A percentile compares a stretch with the other conserved stretches of the same genome.
phyloP scores from a whole-genome alignment of 2,113 vertebrate species.

The Oncorhynchus clarkii region DNA sequence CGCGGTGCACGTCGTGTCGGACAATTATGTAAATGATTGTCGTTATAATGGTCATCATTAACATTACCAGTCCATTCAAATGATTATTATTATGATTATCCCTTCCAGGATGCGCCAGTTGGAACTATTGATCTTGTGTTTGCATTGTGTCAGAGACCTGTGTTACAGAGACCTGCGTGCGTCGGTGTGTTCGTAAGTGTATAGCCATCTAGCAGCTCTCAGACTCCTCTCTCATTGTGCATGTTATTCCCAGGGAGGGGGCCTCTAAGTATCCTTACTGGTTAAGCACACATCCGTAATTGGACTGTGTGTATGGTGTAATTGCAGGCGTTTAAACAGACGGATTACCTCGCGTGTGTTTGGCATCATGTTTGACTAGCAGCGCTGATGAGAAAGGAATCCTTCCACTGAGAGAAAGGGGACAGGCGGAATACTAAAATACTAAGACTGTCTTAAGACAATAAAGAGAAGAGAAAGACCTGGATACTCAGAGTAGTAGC shows the following conservation, averaged over 20 bases:
- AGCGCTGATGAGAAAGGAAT: slow-evolving; percentile 24
- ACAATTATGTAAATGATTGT: slow-evolving; percentile 36
- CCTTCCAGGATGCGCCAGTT: not conserved
- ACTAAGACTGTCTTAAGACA: too few relatives aligned
- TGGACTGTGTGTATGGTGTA: slow-evolving; percentile 44
- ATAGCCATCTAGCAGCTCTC: not conserved
- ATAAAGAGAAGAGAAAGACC: too few relatives aligned
- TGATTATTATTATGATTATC: slow-evolving; percentile 42
- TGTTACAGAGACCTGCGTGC: slow-evolving; percentile 12
- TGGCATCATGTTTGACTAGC: slow-evolving; percentile 39
- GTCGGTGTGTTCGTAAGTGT: not conserved
- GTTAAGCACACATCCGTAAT: slow-evolving; percentile 35
- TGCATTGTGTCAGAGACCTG: slow-evolving; percentile 15
- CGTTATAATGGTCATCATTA: slow-evolving; percentile 47
- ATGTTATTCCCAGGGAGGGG: slow-evolving; percentile 8
- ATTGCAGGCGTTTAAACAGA: slow-evolving; percentile 49
- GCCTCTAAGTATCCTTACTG: slow-evolving; percentile 2
- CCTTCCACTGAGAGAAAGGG: not conserved
- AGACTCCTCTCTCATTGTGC: slow-evolving; percentile 3
- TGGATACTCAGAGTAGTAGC: too few relatives aligned
- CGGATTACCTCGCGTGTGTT: slow-evolving; percentile 41
- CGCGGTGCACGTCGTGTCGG: not conserved
- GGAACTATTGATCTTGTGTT: slow-evolving; percentile 40
- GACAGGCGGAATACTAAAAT: not conserved
- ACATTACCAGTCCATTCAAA: slow-evolving; percentile 29